Base-by-base conservation (phyloP, 1,140 invertebrate genomes). In the Ips nitidus region DNA sequence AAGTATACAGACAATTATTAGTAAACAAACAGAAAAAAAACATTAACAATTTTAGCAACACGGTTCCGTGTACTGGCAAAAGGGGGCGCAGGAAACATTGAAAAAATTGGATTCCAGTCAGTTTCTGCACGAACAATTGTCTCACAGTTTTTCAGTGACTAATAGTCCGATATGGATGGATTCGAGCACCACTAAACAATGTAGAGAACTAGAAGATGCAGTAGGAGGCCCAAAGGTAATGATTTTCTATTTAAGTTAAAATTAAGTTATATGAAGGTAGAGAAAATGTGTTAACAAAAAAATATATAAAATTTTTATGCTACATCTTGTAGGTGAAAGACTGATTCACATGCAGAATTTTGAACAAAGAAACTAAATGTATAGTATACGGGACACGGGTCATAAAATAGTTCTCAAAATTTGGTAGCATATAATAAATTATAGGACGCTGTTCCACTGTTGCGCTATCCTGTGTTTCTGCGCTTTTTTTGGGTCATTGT, bases 141-240 rank as follows among this genome's bases (percentile, higher is more conserved):
- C 87, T 1, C 84, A 85, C 8, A 85, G 84, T 3, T 98, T 98
- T 81, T 88, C 91, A 7, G 75, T 94, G 1, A 80, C 85, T 0
- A 86, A 93, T 63, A 94, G 94, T n/a, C 97, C 97, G 0, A 88
- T 97, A 41, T 99, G 97, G 97, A 97, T 97, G 95, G 96, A 98
- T 81, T 91, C 91, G 0, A 96, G 93, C 71, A 98, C 96, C 0
- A 87, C 84, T 0, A 81, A 85, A 52, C 89, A 97, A 74, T 98
- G 96, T 79, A 79, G 83, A 52, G 81, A 89, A 64, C 79, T 98
- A 50, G 95, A 98, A 80, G 84, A 89, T 42, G 85, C 84, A 52
- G 84, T 94, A 36, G 95, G 94, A 39, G 94, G 95, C 3, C 82
- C 91, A 63, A 83, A 87, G 80, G 90, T 90, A 80, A 38, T n/a